These are phyloP conservation scores for Achatina immaculata DNA, from an alignment of 1,140 invertebrate species.

Conservation along the genomic window DNA sequence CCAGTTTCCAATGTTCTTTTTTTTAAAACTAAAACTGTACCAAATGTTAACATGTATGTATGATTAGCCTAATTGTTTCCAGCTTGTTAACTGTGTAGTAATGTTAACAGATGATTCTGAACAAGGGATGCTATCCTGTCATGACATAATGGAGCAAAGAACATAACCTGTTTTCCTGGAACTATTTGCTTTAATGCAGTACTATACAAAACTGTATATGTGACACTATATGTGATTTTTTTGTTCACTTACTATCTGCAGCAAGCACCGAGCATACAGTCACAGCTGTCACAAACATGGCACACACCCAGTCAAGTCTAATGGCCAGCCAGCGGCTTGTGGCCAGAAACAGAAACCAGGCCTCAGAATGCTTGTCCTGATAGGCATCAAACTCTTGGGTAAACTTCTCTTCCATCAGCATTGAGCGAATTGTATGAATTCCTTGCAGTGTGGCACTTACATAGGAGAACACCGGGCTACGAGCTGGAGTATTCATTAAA, in stretches of 20 bases:
- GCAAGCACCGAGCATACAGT: slow-evolving; percentile 61
- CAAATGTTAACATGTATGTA: no score
- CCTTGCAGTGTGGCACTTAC: slow-evolving; percentile 90
- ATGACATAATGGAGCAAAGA: no score
- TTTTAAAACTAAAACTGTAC: no score
- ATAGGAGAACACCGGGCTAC: slow-evolving; percentile 85
- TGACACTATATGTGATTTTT: no score
- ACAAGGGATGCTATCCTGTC: no score
- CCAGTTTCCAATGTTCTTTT: no score
- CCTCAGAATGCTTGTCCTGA: slow-evolving; percentile 76
- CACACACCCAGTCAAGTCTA: slow-evolving; percentile 83
- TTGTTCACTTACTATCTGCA: slow-evolving; percentile 62
- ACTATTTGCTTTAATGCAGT: no score
- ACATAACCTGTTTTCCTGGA: no score
- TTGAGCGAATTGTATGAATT: slow-evolving; percentile 89
- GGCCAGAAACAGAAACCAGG: slow-evolving; percentile 80
- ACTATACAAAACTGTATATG: no score
- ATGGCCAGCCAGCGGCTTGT: slow-evolving; percentile 88
- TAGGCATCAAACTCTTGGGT: slow-evolving; percentile 78
- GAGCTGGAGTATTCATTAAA: slow-evolving; percentile 59
- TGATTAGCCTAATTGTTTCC: no score
- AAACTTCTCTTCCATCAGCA: slow-evolving; percentile 76
- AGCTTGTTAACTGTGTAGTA: no score
- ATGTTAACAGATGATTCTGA: no score
- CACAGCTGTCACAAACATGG: slow-evolving; percentile 77